phyloP scores from a whole-genome alignment of 2,797 vertebrate genomes.

The Hydrocynus forskahlii region DNA sequence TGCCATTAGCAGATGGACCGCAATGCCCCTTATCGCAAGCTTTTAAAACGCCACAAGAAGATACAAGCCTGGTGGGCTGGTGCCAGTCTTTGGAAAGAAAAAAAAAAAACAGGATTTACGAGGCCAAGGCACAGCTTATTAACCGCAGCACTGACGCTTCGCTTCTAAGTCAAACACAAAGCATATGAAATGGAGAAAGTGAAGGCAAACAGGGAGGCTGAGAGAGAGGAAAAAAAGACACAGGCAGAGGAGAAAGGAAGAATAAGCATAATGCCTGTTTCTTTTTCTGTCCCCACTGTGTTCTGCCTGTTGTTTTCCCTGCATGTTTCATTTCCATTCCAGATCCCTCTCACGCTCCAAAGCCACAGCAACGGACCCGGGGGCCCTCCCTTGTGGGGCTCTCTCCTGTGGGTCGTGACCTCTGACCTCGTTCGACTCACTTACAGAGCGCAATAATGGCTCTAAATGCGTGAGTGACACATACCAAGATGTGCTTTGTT shows the following conservation, averaged over 20 bases:
- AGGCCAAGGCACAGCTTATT: conserved; percentile 47
- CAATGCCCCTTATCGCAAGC: conserved; percentile 58
- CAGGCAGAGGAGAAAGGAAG: not conserved
- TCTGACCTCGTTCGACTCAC: conserved; percentile 21
- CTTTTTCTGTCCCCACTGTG: conserved; percentile 24
- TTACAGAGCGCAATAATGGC: conserved; percentile 26
- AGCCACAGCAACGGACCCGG: conserved; percentile 53
- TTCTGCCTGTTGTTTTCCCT: conserved; percentile 17
- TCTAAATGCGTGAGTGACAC: conserved; percentile 42
- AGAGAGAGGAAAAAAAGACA: not conserved
- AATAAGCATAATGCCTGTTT: conserved; percentile 40
- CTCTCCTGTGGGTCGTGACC: conserved; percentile 45
- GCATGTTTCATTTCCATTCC: conserved; percentile 42
- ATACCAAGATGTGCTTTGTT: conserved; percentile 28
- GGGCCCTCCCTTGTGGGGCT: conserved; percentile 43
- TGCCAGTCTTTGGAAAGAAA: conserved; percentile 58
- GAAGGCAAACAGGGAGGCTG: conserved; percentile 17
- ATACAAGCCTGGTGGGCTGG: conserved; percentile 61
- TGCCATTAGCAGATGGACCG: conserved; percentile 49
- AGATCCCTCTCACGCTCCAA: conserved; percentile 35
- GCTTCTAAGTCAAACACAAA: conserved; percentile 40
- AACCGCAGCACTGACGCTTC: conserved; percentile 44
- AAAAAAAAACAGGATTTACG: conserved; percentile 64
- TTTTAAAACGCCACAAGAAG: conserved; percentile 63
- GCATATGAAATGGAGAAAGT: conserved; percentile 6